These are phyloP conservation scores for Orbicella faveolata DNA, from an alignment of 64 coral and sea anemone genomes.

Conservation along the genomic window DNA sequence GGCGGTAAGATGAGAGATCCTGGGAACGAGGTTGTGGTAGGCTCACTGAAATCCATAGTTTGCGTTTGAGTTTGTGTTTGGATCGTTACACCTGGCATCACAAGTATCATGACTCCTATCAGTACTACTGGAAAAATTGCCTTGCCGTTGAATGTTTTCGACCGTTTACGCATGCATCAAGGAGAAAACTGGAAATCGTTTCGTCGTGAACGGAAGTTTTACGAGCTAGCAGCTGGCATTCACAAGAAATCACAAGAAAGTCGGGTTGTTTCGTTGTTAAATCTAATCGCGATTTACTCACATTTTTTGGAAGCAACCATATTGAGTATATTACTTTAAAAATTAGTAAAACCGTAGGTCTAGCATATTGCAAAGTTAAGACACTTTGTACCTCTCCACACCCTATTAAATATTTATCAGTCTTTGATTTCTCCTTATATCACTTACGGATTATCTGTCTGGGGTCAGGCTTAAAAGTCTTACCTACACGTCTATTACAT, in stretches of 20 bases:
- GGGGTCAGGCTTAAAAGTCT: constrained; percentile 26
- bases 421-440: no score
- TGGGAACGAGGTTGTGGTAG: neutral
- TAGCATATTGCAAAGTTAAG: constrained; percentile 9
- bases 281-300: constrained; percentile 1
- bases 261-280: constrained; percentile 44
- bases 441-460: constrained; percentile 5
- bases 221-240: constrained; percentile 41
- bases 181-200: constrained; percentile 51
- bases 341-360: no score
- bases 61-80: constrained; percentile 29
- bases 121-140: constrained; percentile 42
- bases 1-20: no score
- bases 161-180: constrained; percentile 28
- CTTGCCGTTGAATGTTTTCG: constrained; percentile 35
- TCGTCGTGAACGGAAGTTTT: constrained; percentile 23
- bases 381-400: neutral
- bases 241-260: constrained; percentile 23
- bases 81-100: constrained; percentile 33
- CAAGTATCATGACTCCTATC: constrained; percentile 13
- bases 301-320: no score
- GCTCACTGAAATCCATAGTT: constrained; percentile 28
- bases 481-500: constrained; percentile 29
- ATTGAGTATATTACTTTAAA: no score
- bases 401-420: no score